phyloP scores from a whole-genome alignment of 1,140 invertebrate genomes.

The Ectropis grisescens region DNA sequence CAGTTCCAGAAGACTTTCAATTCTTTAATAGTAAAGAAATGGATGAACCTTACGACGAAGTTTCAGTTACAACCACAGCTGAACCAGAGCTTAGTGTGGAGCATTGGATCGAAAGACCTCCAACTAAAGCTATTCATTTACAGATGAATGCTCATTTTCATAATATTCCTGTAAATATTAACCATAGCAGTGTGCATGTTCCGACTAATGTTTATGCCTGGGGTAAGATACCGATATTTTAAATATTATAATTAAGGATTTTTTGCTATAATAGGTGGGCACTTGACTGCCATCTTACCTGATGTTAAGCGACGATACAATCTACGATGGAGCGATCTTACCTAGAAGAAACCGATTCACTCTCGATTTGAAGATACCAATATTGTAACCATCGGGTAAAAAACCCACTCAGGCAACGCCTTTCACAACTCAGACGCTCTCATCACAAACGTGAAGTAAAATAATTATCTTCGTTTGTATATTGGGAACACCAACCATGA shows the following conservation, averaged over 20 bases:
- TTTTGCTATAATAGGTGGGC: too few species aligned
- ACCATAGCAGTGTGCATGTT: conserved; percentile 92
- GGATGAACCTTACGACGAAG: conserved; percentile 60
- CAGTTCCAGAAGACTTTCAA: conserved; percentile 74
- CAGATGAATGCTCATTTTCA: conserved; percentile 83
- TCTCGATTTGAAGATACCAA: too few species aligned
- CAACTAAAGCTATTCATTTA: conserved; percentile 66
- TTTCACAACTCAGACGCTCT: too few species aligned
- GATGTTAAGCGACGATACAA: too few species aligned
- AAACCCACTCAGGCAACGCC: too few species aligned
- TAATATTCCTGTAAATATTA: conserved; percentile 84
- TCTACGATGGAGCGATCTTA: too few species aligned
- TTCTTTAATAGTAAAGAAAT: conserved; percentile 84
- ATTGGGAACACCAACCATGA: too few species aligned
- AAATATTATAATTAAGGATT: conserved; percentile 16
- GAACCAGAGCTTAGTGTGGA: conserved; percentile 67
- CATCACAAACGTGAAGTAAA: conserved; percentile 3
- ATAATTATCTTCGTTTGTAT: not conserved
- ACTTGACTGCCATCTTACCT: too few species aligned
- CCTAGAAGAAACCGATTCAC: too few species aligned
- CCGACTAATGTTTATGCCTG: conserved; percentile 95
- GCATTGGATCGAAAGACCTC: conserved; percentile 67
- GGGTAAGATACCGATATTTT: too few species aligned
- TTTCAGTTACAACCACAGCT: conserved; percentile 49
- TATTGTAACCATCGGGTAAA: too few species aligned